Percentiles rank a stretch among this genome's conserved stretches.
These are phyloP conservation scores for Clupea harengus DNA, from an alignment of 2,113 vertebrate species.

Conservation along the genomic window DNA sequence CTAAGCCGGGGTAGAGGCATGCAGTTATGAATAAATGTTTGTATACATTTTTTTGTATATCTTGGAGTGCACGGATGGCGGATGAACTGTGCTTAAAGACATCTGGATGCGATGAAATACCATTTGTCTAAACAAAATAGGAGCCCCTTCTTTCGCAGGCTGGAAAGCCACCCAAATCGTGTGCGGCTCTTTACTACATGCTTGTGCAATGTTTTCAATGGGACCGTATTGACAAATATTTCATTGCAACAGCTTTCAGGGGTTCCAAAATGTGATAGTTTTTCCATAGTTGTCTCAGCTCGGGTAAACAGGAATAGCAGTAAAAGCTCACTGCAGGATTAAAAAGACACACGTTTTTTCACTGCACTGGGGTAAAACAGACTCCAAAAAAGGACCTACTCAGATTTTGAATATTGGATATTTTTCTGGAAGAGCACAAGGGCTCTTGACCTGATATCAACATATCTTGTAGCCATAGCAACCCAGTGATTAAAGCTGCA, in stretches of 20 bases:
- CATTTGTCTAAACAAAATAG: slow-evolving; percentile 78
- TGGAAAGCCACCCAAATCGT: slow-evolving; percentile 73
- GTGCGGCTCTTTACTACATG: slow-evolving; percentile 61
- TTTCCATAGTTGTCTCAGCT: slow-evolving; percentile 33
- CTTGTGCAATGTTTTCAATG: slow-evolving; percentile 66
- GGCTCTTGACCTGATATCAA: slow-evolving; percentile 34
- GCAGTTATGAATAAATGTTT: slow-evolving; percentile 75
- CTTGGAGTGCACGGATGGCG: slow-evolving; percentile 63
- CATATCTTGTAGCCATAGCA: slow-evolving; percentile 18
- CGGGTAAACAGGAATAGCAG: slow-evolving; percentile 31
- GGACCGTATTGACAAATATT: slow-evolving; percentile 73
- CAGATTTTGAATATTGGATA: slow-evolving; percentile 23
- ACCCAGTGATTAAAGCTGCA: slow-evolving; percentile 29
- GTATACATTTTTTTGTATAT: slow-evolving; percentile 73
- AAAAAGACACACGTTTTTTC: neutral
- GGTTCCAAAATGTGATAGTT: slow-evolving; percentile 41
- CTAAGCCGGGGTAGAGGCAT: slow-evolving; percentile 71
- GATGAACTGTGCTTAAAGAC: slow-evolving; percentile 75
- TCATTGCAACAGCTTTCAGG: slow-evolving; percentile 63
- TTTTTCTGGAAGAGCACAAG: slow-evolving; percentile 32
- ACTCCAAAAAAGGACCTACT: slow-evolving; percentile 26
- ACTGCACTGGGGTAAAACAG: slow-evolving; percentile 10
- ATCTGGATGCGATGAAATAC: slow-evolving; percentile 79
- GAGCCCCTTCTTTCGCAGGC: slow-evolving; percentile 50
- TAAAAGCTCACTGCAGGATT: slow-evolving; percentile 14